Evolutionary conservation across 2,113 vertebrate species (phyloP), one percentile per base, ranked within the genome.

Genomic region (Crotalus horridus): DNA sequence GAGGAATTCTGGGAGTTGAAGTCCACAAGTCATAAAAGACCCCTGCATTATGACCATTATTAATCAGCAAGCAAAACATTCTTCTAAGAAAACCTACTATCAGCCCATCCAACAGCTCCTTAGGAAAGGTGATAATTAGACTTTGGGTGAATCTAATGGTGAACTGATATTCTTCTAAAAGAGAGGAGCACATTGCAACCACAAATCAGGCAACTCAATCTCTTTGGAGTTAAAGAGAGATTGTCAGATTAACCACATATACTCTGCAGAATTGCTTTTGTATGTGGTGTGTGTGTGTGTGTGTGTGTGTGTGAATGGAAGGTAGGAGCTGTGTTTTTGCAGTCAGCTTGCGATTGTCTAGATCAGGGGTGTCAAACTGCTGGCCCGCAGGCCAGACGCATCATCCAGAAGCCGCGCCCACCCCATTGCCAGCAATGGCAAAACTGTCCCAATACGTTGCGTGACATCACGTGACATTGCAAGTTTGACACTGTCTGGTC

Each of bases 31-130:
- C 48, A 51, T 51, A 51, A 51, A 51, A 9, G 8, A 10, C 8
- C 48, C 48, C 48, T 51, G 48, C 8, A 51, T 51, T 51, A 9
- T 51, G 48, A 51, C 8, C 8, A 3, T 69, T 15, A 69, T 69
- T 69, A 69, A 69, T 13, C 12, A 33, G 4, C 64, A 69, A 69
- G 12, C 64, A 69, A 69, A 69, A 69, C 29, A n/a, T 21, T 96
- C 91, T 93, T 23, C 11, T 94, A 48, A 24, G 33, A 91, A 87
- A 95, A 24, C 91, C 90, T 48, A 91, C 89, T 94, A 48, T 94
- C 51, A 9, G 12, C 13, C 29, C 29, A 69, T 69, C 64, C 64
- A 69, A 69, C 29, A n/a, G 13, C n/a, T 69, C 12, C 29, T 33
- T 69, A n/a, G 29, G 64, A 33, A 69, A n/a, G 12, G 12, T n/a